Conservation (phyloP, 2,113 vertebrate genomes). For the Nothobranchius furzeri region DNA sequence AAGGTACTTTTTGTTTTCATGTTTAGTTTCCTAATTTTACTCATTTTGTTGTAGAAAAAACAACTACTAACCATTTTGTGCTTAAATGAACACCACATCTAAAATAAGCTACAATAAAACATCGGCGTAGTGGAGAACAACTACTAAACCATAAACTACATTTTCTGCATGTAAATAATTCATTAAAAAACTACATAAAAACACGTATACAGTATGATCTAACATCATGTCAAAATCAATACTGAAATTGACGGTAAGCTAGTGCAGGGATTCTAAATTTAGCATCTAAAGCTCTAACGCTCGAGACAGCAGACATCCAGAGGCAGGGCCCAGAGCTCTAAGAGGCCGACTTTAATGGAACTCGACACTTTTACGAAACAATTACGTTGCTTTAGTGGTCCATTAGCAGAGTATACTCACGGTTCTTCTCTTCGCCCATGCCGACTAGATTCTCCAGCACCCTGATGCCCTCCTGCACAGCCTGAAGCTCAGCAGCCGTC, state of each 20-base stretch:
- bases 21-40: too few species aligned
- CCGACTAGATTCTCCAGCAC: slow-evolving; percentile 93
- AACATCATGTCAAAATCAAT: slow-evolving; percentile 21
- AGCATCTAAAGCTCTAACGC: slow-evolving; percentile 23
- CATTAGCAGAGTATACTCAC: slow-evolving; percentile 81
- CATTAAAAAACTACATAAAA: too few species aligned
- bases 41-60: too few species aligned
- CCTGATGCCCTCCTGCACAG: slow-evolving; percentile 94
- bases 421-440: slow-evolving; percentile 94
- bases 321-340: slow-evolving; percentile 34
- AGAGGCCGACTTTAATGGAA: slow-evolving; percentile 28
- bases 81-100: too few species aligned
- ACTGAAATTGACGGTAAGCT: slow-evolving; percentile 14
- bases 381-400: slow-evolving; percentile 18
- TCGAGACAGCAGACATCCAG: slow-evolving; percentile 15
- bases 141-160: too few species aligned
- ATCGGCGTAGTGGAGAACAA: too few species aligned
- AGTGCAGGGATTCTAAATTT: slow-evolving; percentile 31
- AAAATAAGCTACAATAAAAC: too few species aligned
- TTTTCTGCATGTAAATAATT: too few species aligned
- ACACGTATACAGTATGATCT: not conserved
- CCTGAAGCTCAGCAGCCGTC: slow-evolving; percentile 86
- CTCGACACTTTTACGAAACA: slow-evolving; percentile 31
- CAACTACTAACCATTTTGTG: too few species aligned
- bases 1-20: too few species aligned